Evolutionary conservation across 2,888 invertebrate species (phyloP).

Genomic region (Reticulitermes lucifugus): DNA sequence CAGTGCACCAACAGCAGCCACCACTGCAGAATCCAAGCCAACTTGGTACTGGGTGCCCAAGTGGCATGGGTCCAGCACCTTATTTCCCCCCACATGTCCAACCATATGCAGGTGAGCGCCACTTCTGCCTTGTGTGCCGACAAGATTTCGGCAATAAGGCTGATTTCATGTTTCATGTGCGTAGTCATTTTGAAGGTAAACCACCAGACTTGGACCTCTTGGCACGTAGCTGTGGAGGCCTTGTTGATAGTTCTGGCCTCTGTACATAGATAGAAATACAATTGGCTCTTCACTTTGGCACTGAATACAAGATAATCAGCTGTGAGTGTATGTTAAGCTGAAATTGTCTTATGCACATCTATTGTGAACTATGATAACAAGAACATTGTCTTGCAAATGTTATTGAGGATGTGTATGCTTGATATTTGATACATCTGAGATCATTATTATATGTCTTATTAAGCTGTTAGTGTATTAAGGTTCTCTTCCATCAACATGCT

Average conservation of each 20-base stretch:
- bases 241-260: slow-evolving; percentile 69
- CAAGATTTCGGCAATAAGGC: slow-evolving; percentile 75
- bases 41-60: slow-evolving; percentile 37
- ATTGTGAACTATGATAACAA: not conserved
- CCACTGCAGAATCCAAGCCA: slow-evolving; percentile 28
- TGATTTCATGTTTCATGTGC: slow-evolving; percentile 77
- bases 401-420: not conserved
- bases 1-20: slow-evolving; percentile 64
- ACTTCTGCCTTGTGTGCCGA: slow-evolving; percentile 74
- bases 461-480: not conserved
- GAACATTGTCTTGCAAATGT: not conserved
- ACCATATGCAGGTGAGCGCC: slow-evolving; percentile 61
- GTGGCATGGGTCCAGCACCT: slow-evolving; percentile 46
- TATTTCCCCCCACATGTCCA: slow-evolving; percentile 62
- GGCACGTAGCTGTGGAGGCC: slow-evolving; percentile 55
- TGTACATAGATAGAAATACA: slow-evolving; percentile 65
- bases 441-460: not conserved
- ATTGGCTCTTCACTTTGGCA: not conserved
- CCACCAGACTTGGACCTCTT: slow-evolving; percentile 52
- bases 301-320: not conserved
- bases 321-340: not conserved
- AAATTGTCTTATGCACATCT: not conserved
- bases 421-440: not conserved
- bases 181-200: slow-evolving; percentile 71
- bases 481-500: not conserved